Base-by-base conservation (phyloP, 64 coral and sea anemone species). In the Actinia tenebrosa region DNA sequence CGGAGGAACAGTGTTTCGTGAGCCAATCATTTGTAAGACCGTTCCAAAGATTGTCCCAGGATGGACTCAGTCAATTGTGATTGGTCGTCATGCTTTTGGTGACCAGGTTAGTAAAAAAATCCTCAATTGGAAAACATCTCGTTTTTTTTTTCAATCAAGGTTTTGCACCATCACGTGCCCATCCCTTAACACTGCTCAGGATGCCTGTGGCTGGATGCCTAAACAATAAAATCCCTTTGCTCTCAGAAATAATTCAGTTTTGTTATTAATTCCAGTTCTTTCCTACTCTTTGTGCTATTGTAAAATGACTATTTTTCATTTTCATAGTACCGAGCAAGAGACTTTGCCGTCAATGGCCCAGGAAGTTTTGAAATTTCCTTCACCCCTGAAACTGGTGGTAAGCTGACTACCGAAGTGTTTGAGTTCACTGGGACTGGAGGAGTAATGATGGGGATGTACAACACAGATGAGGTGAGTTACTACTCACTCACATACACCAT, bases 371-470 rank as follows among this genome's bases (percentile, higher is more conserved):
- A 94, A 62, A 98, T 98, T 66, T 89, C 96, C 1, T 98, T 92
- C 84, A 85, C 79, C 16, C 96, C 96, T 44, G 90, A 98, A 30
- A 89, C 88, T 18, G 91, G 94, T 79, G 93, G 91, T 8, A 98
- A 94, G 46, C 86, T 95, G 14, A 95, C 93, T 16, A 98, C 96
- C 47, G 92, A 95, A 62, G 96, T 98, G 60, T 98, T 95, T 88
- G 96, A 98, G 62, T 98, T 98, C 69, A 94, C 85, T 58, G 96
- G 96, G 5, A 94, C 93, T 26, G 96, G 96, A 84, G 96, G 96
- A 52, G 96, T 98, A 1, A 95, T 94, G 87, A 98, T 98, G 96
- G 96, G 96, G 45, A 98, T 98, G 96, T 98, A 98, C 78, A 98
- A 98, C 68, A 98, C 96, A 80, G 96, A 98, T 88, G 96, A 98